Percentiles rank a stretch among this genome's conserved stretches.
Conservation (phyloP, 2,888 invertebrate species). For the Choristoneura rosaceana region DNA sequence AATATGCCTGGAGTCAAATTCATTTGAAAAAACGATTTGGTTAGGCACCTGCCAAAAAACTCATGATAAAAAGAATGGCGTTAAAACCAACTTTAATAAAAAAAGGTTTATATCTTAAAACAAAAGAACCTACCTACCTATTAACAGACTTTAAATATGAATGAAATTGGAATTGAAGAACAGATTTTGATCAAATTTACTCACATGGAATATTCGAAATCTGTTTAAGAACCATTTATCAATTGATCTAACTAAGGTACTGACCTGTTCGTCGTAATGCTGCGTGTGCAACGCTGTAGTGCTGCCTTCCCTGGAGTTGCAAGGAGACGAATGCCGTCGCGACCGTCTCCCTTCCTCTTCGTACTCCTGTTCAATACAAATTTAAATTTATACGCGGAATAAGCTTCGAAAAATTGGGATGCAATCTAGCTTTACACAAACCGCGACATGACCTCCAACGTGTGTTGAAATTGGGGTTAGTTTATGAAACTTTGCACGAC, state of each 20-base stretch:
- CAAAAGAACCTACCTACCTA: too few relatives aligned
- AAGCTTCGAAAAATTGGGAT: neutral
- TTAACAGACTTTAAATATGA: too few relatives aligned
- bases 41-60: too few relatives aligned
- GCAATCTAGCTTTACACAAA: slow-evolving; percentile 12
- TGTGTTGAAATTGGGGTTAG: slow-evolving; percentile 19
- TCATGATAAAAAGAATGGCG: too few relatives aligned
- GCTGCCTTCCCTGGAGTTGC: slow-evolving; percentile 88
- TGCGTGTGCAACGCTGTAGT: slow-evolving; percentile 86
- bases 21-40: too few relatives aligned
- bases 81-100: neutral
- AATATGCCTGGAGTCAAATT: too few relatives aligned
- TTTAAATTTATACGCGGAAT: neutral
- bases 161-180: too few relatives aligned
- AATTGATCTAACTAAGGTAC: slow-evolving; percentile 49
- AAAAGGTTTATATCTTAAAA: neutral
- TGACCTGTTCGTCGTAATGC: slow-evolving; percentile 87
- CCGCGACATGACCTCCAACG: slow-evolving; percentile 12
- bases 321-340: slow-evolving; percentile 89
- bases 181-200: too few relatives aligned
- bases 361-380: slow-evolving; percentile 85
- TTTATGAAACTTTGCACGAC: slow-evolving; percentile 19
- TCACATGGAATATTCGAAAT: too few relatives aligned
- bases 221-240: neutral
- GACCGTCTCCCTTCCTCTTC: slow-evolving; percentile 87